These are phyloP conservation scores for Colletes latitarsis DNA, from an alignment of 1,140 invertebrate species.

Conservation along the genomic window DNA sequence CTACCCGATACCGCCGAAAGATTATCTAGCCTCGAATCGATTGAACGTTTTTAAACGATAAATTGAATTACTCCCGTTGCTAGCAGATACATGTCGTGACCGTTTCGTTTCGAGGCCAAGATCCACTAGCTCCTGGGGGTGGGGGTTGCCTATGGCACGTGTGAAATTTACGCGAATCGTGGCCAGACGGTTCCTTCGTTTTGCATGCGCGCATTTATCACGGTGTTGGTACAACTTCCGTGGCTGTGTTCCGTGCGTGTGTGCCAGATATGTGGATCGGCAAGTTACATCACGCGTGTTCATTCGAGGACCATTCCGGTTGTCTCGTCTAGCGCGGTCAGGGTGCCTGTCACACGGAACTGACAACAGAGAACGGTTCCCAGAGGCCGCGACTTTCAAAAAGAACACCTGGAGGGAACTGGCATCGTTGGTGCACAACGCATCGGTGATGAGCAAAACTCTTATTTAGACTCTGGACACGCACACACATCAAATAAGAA, in stretches of 20 bases:
- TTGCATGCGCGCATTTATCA: not conserved
- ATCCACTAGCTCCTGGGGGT: constrained; percentile 34
- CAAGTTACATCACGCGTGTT: constrained; percentile 49
- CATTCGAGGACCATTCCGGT: constrained; percentile 36
- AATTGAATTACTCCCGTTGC: constrained; percentile 32
- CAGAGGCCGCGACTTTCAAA: constrained; percentile 17
- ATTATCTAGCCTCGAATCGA: constrained; percentile 8
- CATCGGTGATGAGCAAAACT: constrained; percentile 43
- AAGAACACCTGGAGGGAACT: constrained; percentile 24
- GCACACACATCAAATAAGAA: too few relatives aligned
- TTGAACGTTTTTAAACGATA: constrained; percentile 23
- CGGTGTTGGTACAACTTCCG: not conserved
- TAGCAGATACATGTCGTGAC: constrained; percentile 24
- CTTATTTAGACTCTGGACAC: too few relatives aligned
- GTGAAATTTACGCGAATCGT: constrained; percentile 60
- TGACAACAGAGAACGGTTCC: constrained; percentile 18
- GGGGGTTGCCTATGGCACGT: constrained; percentile 55
- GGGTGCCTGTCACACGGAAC: constrained; percentile 37
- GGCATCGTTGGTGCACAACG: constrained; percentile 15
- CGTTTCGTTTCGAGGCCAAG: constrained; percentile 59
- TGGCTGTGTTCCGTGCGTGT: not conserved
- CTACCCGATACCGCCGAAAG: not conserved
- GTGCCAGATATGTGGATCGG: constrained; percentile 32
- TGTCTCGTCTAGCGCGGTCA: constrained; percentile 20
- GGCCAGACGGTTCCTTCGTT: constrained; percentile 44